phyloP scores from a whole-genome alignment of 2,113 vertebrate genomes.

The Jacana jacana region DNA sequence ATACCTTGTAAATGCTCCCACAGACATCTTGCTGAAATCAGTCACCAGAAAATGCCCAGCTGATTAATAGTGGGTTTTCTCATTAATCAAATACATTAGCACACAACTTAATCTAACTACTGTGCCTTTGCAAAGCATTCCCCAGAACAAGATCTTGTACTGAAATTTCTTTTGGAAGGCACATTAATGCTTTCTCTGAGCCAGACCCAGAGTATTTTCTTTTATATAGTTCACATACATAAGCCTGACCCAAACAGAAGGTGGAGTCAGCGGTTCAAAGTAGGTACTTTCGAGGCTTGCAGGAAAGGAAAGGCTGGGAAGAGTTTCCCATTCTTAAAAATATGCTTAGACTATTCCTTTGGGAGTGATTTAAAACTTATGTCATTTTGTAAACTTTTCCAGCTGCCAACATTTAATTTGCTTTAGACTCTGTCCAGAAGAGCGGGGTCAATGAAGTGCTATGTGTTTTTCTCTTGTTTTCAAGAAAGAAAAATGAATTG shows the following conservation, averaged over 20 bases:
- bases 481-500: not conserved
- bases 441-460: slow-evolving; percentile 12
- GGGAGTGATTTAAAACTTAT: slow-evolving; percentile 53
- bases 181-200: not conserved
- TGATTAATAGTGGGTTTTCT: not conserved
- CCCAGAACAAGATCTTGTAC: not conserved
- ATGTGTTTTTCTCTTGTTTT: not conserved
- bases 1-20: not conserved
- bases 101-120: not conserved
- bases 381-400: slow-evolving; percentile 44
- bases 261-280: not conserved
- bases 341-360: slow-evolving; percentile 29
- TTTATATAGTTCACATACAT: not conserved
- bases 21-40: not conserved
- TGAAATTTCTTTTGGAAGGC: not conserved
- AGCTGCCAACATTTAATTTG: slow-evolving; percentile 41
- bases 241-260: slow-evolving; percentile 12
- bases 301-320: slow-evolving; percentile 27
- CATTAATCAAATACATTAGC: not conserved
- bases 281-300: not conserved
- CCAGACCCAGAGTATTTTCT: not conserved
- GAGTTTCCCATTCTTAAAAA: slow-evolving; percentile 65
- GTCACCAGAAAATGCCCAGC: not conserved
- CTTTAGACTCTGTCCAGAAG: slow-evolving; percentile 44
- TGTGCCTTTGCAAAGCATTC: not conserved